phyloP scores from a whole-genome alignment of 2,888 invertebrate species.

The Seladonia tumulorum region DNA sequence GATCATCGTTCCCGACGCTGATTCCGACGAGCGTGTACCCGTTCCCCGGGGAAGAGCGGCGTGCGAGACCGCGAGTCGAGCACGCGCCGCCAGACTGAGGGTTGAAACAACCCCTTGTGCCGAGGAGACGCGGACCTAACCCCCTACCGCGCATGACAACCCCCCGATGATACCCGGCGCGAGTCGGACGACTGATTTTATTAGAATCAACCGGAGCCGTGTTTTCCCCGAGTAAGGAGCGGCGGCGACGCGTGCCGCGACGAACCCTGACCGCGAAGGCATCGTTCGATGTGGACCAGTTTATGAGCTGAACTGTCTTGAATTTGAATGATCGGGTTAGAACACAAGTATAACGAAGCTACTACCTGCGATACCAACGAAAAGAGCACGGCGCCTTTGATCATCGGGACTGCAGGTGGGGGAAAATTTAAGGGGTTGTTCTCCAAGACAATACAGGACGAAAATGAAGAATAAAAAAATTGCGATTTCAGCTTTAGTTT shows the following conservation, averaged over 20 bases:
- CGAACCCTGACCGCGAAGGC: not conserved
- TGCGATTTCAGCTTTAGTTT: too few relatives aligned
- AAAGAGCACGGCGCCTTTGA: too few relatives aligned
- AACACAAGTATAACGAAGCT: too few relatives aligned
- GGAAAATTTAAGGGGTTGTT: too few relatives aligned
- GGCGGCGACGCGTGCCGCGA: not conserved
- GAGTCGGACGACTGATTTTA: conserved; percentile 43
- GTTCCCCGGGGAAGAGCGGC: conserved; percentile 25
- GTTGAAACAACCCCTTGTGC: conserved; percentile 73
- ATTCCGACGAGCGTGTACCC: not conserved
- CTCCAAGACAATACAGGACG: too few relatives aligned
- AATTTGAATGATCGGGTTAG: not conserved
- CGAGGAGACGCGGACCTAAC: conserved; percentile 32
- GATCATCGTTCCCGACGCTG: conserved; percentile 9
- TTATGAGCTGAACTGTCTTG: not conserved
- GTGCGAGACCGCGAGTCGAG: conserved; percentile 75
- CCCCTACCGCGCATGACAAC: conserved; percentile 63
- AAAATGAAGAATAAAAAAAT: too few relatives aligned
- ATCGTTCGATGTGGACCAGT: not conserved
- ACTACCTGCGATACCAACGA: too few relatives aligned
- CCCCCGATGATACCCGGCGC: not conserved
- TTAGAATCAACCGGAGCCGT: conserved; percentile 27
- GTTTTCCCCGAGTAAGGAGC: conserved; percentile 16
- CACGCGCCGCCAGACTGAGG: conserved; percentile 82
- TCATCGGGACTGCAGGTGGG: too few relatives aligned